A percentile compares a stretch with the other conserved stretches of the same genome.
These are phyloP conservation scores for Acanthiza pusilla DNA, from an alignment of 2,797 vertebrate genomes.

Conservation along the genomic window DNA sequence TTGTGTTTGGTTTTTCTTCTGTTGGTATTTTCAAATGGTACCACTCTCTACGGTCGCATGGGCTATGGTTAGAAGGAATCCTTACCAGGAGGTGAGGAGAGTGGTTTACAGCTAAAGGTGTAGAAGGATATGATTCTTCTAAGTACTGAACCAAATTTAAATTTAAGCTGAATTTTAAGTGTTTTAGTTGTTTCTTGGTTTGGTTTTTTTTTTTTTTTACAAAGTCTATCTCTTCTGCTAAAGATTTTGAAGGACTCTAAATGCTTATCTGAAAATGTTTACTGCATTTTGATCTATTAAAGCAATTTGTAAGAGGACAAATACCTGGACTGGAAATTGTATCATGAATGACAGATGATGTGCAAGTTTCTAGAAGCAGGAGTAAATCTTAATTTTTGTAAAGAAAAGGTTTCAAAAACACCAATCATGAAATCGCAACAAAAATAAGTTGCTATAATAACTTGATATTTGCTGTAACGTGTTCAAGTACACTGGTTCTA, in stretches of 20 bases:
- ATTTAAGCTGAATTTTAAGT: not conserved
- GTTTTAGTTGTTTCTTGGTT: not conserved
- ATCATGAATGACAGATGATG: not conserved
- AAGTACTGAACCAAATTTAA: not conserved
- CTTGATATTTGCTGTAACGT: not conserved
- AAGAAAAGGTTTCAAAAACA: not conserved
- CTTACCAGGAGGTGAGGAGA: too few species aligned
- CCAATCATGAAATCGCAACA: not conserved
- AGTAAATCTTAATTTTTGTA: not conserved
- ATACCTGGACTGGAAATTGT: not conserved
- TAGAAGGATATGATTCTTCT: not conserved
- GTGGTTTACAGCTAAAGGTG: too few species aligned
- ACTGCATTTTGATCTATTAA: not conserved
- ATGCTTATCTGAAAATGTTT: not conserved
- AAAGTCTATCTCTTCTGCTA: rapidly evolving
- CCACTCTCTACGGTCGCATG: not conserved
- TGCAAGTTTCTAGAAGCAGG: not conserved
- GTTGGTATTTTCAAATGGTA: not conserved
- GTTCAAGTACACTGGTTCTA: not conserved
- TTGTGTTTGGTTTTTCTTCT: not conserved
- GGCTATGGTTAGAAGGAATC: not conserved
- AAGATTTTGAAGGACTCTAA: not conserved
- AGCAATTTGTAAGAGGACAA: not conserved
- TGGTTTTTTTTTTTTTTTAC: not conserved
- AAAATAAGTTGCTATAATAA: not conserved